Evolutionary conservation across 1,140 invertebrate species (phyloP).

Genomic region (Glomeris maerens): DNA sequence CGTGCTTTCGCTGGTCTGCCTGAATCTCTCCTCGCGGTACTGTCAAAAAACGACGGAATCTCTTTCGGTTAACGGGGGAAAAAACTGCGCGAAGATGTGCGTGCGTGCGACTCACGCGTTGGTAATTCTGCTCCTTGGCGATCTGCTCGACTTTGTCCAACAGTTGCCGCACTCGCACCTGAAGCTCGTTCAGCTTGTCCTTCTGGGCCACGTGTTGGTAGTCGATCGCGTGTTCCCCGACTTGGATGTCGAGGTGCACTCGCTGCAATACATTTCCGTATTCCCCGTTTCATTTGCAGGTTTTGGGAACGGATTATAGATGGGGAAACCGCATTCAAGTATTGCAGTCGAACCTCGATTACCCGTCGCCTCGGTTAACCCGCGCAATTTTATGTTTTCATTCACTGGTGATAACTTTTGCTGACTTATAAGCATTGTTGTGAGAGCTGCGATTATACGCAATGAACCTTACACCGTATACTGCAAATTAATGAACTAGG

Average conservation of each 20-base stretch:
- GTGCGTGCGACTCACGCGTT: conserved; percentile 55
- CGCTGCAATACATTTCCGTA: conserved; percentile 36
- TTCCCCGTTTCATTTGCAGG: too few species aligned
- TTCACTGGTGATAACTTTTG: too few species aligned
- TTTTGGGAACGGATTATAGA: too few species aligned
- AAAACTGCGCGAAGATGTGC: too few species aligned
- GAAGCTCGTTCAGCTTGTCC: conserved; percentile 91
- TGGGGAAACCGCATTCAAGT: too few species aligned
- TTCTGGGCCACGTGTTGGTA: conserved; percentile 95
- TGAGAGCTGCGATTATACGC: too few species aligned
- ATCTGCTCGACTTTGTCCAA: conserved; percentile 98
- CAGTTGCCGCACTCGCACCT: conserved; percentile 85
- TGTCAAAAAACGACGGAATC: conserved; percentile 39
- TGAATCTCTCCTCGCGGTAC: conserved; percentile 95
- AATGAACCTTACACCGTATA: too few species aligned
- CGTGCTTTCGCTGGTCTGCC: conserved; percentile 94
- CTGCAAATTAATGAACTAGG: too few species aligned
- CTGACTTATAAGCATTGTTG: too few species aligned
- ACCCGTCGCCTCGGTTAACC: too few species aligned
- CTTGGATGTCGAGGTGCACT: conserved; percentile 97
- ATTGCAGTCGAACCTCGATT: too few species aligned
- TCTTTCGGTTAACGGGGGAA: not conserved
- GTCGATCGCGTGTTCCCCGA: conserved; percentile 96
- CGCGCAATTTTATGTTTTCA: too few species aligned
- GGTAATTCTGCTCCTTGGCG: conserved; percentile 98